phyloP scores from a whole-genome alignment of 2,113 vertebrate species.

The Lagopus muta region DNA sequence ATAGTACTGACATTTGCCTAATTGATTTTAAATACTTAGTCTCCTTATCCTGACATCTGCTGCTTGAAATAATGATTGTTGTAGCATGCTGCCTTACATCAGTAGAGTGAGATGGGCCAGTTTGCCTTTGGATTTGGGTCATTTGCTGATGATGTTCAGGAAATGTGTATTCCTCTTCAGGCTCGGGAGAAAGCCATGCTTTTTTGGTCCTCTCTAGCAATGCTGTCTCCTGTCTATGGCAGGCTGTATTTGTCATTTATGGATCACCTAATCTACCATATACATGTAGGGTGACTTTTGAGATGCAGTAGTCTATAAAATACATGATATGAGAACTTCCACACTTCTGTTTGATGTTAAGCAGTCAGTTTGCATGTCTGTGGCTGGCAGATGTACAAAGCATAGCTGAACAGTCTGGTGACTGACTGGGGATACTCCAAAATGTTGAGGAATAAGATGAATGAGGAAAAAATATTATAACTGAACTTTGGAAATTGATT shows the following conservation, averaged over 20 bases:
- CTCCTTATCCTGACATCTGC: not conserved
- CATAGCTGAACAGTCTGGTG: conserved; percentile 1
- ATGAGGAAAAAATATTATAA: not conserved
- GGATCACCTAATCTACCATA: not conserved
- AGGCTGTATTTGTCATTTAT: not conserved
- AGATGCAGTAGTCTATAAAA: not conserved
- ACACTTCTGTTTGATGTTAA: not conserved
- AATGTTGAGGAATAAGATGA: not conserved
- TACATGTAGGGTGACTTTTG: not conserved
- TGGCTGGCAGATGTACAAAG: conserved; percentile 19
- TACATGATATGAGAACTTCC: not conserved
- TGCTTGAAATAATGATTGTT: not conserved
- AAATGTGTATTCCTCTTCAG: not conserved
- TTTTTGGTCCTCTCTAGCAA: not conserved
- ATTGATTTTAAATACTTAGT: not conserved
- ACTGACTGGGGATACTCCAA: not conserved
- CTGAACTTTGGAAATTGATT: not conserved
- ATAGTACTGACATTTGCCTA: not conserved
- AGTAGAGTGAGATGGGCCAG: not conserved
- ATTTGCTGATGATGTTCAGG: not conserved
- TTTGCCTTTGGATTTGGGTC: not conserved
- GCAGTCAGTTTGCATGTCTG: not conserved
- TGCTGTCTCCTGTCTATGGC: not conserved
- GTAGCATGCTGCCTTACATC: not conserved
- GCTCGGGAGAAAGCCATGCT: not conserved